phyloP scores from a whole-genome alignment of 1,140 invertebrate species.

The Subanguina moxae region DNA sequence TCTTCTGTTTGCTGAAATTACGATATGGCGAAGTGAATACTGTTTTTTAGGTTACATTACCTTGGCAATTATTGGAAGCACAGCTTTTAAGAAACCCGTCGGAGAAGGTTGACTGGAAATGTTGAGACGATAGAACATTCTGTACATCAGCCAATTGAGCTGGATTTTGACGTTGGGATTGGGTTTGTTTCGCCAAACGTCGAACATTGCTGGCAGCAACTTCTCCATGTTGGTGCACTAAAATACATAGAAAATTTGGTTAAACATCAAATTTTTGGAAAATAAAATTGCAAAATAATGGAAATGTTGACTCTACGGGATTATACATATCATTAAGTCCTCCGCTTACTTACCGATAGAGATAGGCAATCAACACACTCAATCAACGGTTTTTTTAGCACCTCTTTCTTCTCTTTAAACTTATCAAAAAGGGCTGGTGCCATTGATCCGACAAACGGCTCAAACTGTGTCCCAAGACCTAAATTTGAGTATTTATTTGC shows the following conservation, averaged over 20 bases:
- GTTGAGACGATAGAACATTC: slow-evolving; percentile 11
- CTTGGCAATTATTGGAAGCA: slow-evolving; percentile 9
- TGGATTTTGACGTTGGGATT: slow-evolving; percentile 23
- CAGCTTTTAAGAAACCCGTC: slow-evolving; percentile 4
- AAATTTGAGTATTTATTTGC: slow-evolving; percentile 2
- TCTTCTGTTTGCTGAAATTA: slow-evolving; percentile 13
- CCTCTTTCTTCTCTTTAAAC: slow-evolving; percentile 89
- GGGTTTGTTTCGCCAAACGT: slow-evolving; percentile 13
- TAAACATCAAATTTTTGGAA: background rate
- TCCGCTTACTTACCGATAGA: slow-evolving; percentile 17
- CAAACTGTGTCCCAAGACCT: background rate
- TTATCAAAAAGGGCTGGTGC: slow-evolving; percentile 81
- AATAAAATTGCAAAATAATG: background rate
- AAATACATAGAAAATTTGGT: background rate
- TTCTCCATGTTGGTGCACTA: slow-evolving; percentile 16
- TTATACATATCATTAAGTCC: too few species aligned
- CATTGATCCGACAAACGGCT: slow-evolving; percentile 56
- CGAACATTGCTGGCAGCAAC: slow-evolving; percentile 3
- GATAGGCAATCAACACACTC: slow-evolving; percentile 84
- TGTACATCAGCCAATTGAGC: slow-evolving; percentile 1
- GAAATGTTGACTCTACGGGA: too few species aligned
- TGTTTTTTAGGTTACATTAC: background rate
- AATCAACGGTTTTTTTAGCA: slow-evolving; percentile 64
- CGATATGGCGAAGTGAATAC: background rate
- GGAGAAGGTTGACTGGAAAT: slow-evolving; percentile 4